Percentiles rank a stretch among this genome's conserved stretches.
phyloP scores from a whole-genome alignment of 1,140 invertebrate genomes.

The Aricia agestis region DNA sequence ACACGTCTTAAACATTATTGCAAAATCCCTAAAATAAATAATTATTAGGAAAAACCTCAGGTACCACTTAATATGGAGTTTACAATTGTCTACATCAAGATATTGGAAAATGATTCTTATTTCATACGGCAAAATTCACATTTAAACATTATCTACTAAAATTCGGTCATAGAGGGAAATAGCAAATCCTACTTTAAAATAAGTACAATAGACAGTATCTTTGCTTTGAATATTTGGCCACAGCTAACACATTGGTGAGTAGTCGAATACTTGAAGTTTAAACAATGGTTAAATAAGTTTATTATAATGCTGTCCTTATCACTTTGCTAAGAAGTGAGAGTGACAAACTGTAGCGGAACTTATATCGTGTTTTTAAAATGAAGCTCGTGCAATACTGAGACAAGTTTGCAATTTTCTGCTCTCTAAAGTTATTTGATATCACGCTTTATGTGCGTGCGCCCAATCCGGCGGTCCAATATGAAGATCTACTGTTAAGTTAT shows the following conservation, averaged over 20 bases:
- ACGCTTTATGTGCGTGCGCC: too few relatives aligned
- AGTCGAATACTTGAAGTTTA: not conserved
- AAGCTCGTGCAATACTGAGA: too few relatives aligned
- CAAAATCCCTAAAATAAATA: not conserved
- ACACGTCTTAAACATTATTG: not conserved
- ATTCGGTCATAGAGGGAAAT: not conserved
- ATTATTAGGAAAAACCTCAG: not conserved
- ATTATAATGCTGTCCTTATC: too few relatives aligned
- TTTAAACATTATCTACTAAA: not conserved
- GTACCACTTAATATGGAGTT: not conserved
- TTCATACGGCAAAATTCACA: not conserved
- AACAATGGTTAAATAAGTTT: too few relatives aligned
- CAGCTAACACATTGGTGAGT: not conserved
- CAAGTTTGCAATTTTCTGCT: too few relatives aligned
- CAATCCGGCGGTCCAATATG: too few relatives aligned
- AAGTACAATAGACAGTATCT: not conserved
- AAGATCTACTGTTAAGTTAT: too few relatives aligned
- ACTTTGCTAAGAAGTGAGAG: too few relatives aligned
- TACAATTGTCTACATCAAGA: not conserved
- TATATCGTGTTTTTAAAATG: too few relatives aligned
- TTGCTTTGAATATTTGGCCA: not conserved
- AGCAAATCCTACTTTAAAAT: not conserved
- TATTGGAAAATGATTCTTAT: constrained; percentile 1
- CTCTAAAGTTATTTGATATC: too few relatives aligned
- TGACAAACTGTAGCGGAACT: too few relatives aligned